These are phyloP conservation scores for Galbula dea DNA, from an alignment of 2,113 vertebrate genomes.

Conservation along the genomic window DNA sequence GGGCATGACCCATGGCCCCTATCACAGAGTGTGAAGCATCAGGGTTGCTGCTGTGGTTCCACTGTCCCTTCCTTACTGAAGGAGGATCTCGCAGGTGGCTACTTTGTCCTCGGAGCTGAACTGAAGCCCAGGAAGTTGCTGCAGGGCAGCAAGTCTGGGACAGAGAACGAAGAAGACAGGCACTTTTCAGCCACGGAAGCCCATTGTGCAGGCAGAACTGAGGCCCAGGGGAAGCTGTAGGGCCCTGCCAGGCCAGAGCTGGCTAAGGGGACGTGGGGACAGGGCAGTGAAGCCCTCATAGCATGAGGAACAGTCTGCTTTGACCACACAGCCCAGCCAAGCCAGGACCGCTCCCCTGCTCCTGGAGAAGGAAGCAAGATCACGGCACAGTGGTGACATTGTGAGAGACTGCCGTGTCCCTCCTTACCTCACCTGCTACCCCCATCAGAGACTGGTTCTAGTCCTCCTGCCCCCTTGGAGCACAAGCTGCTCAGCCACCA, in stretches of 20 bases:
- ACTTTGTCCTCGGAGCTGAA: not conserved
- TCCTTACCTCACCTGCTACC: not conserved
- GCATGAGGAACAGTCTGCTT: not conserved
- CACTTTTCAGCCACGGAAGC: not conserved
- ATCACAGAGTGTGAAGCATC: rapidly evolving
- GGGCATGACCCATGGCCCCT: rapidly evolving
- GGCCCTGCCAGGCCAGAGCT: not conserved
- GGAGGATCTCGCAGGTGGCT: rapidly evolving
- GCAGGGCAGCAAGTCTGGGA: rapidly evolving
- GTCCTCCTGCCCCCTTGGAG: rapidly evolving
- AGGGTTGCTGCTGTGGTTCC: not conserved
- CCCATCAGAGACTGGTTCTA: not conserved
- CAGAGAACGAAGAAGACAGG: not conserved
- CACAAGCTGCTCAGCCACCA: not conserved
- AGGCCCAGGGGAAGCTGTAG: not conserved
- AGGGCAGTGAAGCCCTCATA: rapidly evolving
- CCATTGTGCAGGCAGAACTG: rapidly evolving
- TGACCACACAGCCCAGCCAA: not conserved
- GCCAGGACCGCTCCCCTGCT: rapidly evolving
- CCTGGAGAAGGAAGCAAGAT: not conserved
- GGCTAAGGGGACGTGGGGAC: rapidly evolving
- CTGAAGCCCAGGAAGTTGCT: not conserved
- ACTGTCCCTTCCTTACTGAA: rapidly evolving
- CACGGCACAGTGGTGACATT: rapidly evolving
- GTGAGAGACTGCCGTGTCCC: rapidly evolving